Percentiles rank a stretch among this genome's conserved stretches.
phyloP scores from a whole-genome alignment of 2,113 vertebrate species.

The Pantherophis guttatus region DNA sequence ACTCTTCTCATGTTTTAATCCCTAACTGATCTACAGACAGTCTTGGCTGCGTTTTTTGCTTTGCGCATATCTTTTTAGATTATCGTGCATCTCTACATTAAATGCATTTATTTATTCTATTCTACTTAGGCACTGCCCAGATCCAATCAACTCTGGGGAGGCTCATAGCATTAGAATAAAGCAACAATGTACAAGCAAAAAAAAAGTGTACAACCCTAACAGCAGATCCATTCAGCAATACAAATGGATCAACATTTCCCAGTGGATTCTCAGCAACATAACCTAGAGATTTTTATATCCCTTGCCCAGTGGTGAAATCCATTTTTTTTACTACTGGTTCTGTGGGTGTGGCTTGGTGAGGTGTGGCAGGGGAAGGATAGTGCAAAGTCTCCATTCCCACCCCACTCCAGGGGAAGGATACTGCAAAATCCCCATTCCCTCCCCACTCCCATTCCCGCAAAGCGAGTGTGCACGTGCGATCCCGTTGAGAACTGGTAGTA shows the following conservation, averaged over 20 bases:
- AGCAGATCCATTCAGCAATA: background rate
- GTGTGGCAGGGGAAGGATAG: too few species aligned
- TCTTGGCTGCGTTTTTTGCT: background rate
- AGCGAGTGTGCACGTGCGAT: too few species aligned
- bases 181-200: background rate
- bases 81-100: background rate
- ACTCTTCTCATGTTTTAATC: background rate
- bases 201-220: background rate
- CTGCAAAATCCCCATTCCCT: too few species aligned
- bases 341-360: too few species aligned
- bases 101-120: background rate
- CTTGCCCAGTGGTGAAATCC: background rate
- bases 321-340: too few species aligned
- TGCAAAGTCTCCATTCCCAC: too few species aligned
- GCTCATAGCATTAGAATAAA: background rate
- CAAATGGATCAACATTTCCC: background rate
- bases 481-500: too few species aligned
- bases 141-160: background rate
- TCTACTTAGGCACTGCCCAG: background rate
- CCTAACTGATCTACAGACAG: background rate
- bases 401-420: too few species aligned
- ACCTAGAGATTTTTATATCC: background rate
- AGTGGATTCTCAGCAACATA: background rate
- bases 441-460: too few species aligned
- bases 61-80: background rate